Conservation (phyloP, 2,113 vertebrate species). For the Crotalus viridis region DNA sequence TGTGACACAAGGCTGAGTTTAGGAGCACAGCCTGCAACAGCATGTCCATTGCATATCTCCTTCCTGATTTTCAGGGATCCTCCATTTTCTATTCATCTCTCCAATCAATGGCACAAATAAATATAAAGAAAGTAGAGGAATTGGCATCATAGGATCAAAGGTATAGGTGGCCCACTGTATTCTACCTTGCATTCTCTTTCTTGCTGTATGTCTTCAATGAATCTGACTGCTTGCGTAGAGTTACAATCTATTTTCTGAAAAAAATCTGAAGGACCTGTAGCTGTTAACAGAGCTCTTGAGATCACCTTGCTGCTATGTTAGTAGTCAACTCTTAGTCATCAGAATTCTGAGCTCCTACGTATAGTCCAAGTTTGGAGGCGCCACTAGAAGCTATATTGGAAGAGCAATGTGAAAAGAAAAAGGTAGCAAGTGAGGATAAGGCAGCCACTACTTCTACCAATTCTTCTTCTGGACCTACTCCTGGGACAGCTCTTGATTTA, state of each 20-base stretch:
- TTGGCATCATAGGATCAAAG: not conserved
- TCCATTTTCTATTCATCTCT: not conserved
- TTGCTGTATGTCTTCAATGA: not conserved
- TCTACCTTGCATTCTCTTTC: not conserved
- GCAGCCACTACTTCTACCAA: no score
- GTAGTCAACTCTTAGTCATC: not conserved
- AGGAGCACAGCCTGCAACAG: not conserved
- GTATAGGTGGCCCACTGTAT: not conserved
- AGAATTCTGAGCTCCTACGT: not conserved
- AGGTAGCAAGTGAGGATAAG: no score
- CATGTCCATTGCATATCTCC: not conserved
- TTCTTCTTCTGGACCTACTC: no score
- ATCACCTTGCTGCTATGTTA: not conserved
- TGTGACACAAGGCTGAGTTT: not conserved
- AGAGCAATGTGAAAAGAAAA: no score
- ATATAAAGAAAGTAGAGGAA: not conserved
- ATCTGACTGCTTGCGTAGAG: not conserved
- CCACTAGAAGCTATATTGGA: no score
- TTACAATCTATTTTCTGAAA: not conserved
- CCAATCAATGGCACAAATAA: not conserved
- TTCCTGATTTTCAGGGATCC: not conserved
- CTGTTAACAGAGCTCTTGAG: not conserved
- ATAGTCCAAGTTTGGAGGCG: not conserved
- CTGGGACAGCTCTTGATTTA: no score
- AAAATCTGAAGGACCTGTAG: not conserved